Percentiles rank a stretch among this genome's conserved stretches.
Conservation (phyloP, 2,797 vertebrate species). For the Sebastes hubbsi region DNA sequence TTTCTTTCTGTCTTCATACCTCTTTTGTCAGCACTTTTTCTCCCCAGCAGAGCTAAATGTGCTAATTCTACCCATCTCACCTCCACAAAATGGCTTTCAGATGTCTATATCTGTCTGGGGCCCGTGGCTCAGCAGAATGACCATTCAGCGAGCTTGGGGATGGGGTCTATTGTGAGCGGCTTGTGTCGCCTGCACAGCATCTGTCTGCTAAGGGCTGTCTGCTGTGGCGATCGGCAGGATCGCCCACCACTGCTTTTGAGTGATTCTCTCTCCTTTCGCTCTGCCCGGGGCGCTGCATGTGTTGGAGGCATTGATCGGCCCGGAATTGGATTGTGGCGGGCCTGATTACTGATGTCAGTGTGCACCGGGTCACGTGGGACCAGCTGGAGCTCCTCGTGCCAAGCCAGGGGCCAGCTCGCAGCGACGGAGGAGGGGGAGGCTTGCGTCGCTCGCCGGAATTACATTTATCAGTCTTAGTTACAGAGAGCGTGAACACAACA, state of each 20-base stretch:
- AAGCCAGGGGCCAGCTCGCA: conserved; percentile 14
- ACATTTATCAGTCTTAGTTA: conserved; percentile 70
- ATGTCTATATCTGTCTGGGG: conserved; percentile 45
- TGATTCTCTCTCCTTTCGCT: conserved; percentile 61
- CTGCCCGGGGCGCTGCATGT: conserved; percentile 59
- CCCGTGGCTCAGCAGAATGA: conserved; percentile 55
- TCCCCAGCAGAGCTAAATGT: conserved; percentile 32
- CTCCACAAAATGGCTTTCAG: conserved; percentile 55
- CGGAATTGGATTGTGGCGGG: conserved; percentile 77
- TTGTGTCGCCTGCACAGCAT: conserved; percentile 27
- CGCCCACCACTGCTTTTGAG: conserved; percentile 53
- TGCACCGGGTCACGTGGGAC: conserved; percentile 72
- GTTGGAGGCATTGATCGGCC: conserved; percentile 79
- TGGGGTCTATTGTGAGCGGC: conserved; percentile 47
- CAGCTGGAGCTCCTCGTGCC: conserved; percentile 55
- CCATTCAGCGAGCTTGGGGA: conserved; percentile 39
- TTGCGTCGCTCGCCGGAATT: conserved; percentile 36
- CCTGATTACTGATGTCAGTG: conserved; percentile 81
- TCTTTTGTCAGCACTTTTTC: conserved; percentile 34
- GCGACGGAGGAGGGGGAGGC: neutral
- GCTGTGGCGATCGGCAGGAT: conserved; percentile 59
- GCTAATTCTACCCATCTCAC: conserved; percentile 51
- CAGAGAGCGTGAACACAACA: conserved; percentile 38
- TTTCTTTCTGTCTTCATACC: neutral
- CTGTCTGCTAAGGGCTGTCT: conserved; percentile 50